Percentiles rank a stretch among this genome's conserved stretches.
Evolutionary conservation across 2,888 invertebrate species (phyloP).

Genomic region (Emesis castigata): DNA sequence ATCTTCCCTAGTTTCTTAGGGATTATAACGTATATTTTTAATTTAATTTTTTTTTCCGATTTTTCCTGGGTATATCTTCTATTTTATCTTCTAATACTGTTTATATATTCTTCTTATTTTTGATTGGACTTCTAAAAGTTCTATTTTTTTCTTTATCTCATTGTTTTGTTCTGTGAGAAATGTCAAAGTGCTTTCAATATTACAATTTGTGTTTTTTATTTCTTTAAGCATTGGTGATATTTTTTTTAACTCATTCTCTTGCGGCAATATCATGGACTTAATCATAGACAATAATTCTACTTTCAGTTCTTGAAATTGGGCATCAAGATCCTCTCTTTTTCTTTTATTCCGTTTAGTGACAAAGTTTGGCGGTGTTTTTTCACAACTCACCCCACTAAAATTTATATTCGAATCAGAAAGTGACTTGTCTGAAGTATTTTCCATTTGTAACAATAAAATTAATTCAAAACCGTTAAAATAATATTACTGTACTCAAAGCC

Average conservation of each 20-base stretch:
- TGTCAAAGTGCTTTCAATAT: neutral
- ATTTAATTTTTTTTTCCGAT: constrained; percentile 49
- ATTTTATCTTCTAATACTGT: constrained; percentile 38
- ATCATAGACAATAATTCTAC: neutral
- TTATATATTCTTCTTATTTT: constrained; percentile 41
- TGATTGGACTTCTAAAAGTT: neutral
- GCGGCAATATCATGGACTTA: neutral
- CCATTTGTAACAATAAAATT: neutral
- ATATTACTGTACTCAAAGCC: neutral
- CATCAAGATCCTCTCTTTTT: neutral
- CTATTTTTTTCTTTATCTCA: neutral
- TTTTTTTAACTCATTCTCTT: neutral
- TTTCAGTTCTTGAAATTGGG: neutral
- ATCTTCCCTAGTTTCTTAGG: constrained; percentile 45
- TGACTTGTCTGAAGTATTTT: neutral
- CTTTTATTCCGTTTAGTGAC: neutral
- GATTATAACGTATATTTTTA: constrained; percentile 51
- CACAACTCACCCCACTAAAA: neutral
- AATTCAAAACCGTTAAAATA: neutral
- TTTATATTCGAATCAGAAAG: neutral
- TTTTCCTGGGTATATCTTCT: constrained; percentile 38
- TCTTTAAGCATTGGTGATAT: neutral
- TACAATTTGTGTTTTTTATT: neutral
- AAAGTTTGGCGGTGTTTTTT: neutral
- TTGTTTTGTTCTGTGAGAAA: neutral